A percentile compares a stretch with the other conserved stretches of the same genome.
phyloP scores from a whole-genome alignment of 53 echinoderm and acorn worm genomes.

The Apostichopus leukothele region DNA sequence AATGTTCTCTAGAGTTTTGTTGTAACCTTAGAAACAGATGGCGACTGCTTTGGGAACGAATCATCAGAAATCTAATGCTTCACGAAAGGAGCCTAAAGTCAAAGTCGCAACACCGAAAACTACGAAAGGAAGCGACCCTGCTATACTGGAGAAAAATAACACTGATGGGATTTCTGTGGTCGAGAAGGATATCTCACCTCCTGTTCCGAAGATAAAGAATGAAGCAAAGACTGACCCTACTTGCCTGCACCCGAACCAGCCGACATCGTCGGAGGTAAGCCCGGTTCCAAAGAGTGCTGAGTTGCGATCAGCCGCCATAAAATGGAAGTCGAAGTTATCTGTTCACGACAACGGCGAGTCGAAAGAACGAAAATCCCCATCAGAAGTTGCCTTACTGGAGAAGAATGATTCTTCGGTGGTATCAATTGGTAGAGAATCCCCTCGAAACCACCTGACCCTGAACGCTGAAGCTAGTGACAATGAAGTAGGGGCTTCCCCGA shows the following conservation, averaged over 20 bases:
- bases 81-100: background rate
- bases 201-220: too few relatives aligned
- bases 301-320: constrained; percentile 73
- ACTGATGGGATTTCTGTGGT: too few relatives aligned
- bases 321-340: constrained; percentile 79
- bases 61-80: background rate
- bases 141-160: background rate
- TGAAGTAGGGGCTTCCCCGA: background rate
- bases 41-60: background rate
- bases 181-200: too few relatives aligned
- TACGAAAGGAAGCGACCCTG: background rate
- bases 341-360: background rate
- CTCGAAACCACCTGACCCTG: constrained; percentile 11
- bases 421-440: background rate
- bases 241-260: background rate
- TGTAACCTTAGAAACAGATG: background rate
- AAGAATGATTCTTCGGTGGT: constrained; percentile 1
- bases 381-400: constrained; percentile 1
- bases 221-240: background rate
- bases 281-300: constrained; percentile 57
- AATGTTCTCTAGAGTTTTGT: too few relatives aligned
- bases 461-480: constrained; percentile 1
- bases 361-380: background rate
- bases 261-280: background rate
- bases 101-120: background rate